Percentiles rank a stretch among this genome's conserved stretches.
phyloP scores from a whole-genome alignment of 2,888 invertebrate species.

The Synergus itoensis region DNA sequence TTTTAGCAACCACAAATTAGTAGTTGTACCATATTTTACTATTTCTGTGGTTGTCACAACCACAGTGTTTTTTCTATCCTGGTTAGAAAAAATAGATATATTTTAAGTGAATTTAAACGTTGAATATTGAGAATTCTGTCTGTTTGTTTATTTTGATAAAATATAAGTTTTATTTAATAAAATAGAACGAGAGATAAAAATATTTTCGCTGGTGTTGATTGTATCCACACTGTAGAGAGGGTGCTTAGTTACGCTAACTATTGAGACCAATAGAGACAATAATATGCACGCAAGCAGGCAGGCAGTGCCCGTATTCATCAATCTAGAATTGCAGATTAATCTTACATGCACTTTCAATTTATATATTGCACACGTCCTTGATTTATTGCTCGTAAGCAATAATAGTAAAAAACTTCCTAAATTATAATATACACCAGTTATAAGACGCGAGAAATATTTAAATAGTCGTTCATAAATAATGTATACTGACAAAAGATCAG shows the following conservation, averaged over 20 bases:
- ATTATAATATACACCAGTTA: background rate
- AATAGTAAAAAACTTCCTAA: conserved; percentile 9
- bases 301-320: conserved; percentile 48
- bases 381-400: conserved; percentile 8
- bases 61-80: too few species aligned
- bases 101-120: too few species aligned
- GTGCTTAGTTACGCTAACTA: conserved; percentile 55
- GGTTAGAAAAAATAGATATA: too few species aligned
- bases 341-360: conserved; percentile 63
- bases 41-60: too few species aligned
- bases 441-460: background rate
- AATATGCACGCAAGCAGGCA: conserved; percentile 56
- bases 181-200: background rate
- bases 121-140: too few species aligned
- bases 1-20: too few species aligned
- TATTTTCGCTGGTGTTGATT: background rate
- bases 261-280: conserved; percentile 70
- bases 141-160: too few species aligned
- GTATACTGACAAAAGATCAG: background rate
- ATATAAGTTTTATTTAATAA: background rate
- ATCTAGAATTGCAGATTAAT: conserved; percentile 62
- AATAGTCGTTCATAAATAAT: background rate
- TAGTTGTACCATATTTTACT: too few species aligned
- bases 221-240: background rate
- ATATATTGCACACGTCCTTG: conserved; percentile 38